Evolutionary conservation across 1,140 invertebrate genomes (phyloP).

Genomic region (Drosophila nebulosa): DNA sequence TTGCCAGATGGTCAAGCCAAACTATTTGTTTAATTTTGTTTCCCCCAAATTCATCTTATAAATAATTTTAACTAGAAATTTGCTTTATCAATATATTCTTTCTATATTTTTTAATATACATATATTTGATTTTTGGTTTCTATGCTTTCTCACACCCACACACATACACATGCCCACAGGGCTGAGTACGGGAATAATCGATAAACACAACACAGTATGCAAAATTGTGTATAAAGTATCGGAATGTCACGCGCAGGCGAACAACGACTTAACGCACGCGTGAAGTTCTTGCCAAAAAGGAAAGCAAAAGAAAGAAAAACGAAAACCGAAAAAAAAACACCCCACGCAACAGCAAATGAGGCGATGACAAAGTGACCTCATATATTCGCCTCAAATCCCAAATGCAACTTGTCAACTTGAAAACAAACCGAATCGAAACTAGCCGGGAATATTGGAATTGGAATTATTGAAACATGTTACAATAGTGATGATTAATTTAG

Average conservation of each 20-base stretch:
- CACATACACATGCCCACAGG: not conserved
- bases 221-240: conserved; percentile 67
- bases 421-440: too few relatives aligned
- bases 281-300: conserved; percentile 59
- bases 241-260: conserved; percentile 74
- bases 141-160: not conserved
- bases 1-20: not conserved
- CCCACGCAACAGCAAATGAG: not conserved
- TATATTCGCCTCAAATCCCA: not conserved
- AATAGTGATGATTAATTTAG: too few relatives aligned
- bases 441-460: too few relatives aligned
- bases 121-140: not conserved
- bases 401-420: not conserved
- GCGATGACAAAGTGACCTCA: not conserved
- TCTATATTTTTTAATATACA: not conserved
- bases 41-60: too few relatives aligned
- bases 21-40: too few relatives aligned
- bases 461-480: too few relatives aligned
- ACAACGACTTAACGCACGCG: conserved; percentile 64
- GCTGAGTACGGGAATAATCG: conserved; percentile 52
- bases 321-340: not conserved
- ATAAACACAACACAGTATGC: conserved; percentile 47
- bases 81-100: not conserved
- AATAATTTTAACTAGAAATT: too few relatives aligned
- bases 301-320: not conserved